Evolutionary conservation across 2,113 vertebrate species (phyloP).

Genomic region (Cettia cetti): DNA sequence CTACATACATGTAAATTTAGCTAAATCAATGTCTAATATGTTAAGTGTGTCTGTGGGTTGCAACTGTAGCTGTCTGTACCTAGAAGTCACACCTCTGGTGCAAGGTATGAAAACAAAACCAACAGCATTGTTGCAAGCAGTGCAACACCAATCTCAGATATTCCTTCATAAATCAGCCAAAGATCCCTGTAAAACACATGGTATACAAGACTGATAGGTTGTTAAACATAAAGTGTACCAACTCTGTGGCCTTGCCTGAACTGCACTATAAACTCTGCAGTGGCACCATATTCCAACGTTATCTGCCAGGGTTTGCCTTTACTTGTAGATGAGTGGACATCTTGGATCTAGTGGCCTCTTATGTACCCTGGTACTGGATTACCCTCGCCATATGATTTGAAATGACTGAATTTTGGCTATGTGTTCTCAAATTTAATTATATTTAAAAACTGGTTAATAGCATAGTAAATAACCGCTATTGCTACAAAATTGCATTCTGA

Average conservation of each 20-base stretch:
- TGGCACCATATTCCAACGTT: not conserved
- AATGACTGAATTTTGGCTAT: slow-evolving; percentile 49
- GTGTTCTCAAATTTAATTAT: slow-evolving; percentile 69
- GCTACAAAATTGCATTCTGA: slow-evolving; percentile 66
- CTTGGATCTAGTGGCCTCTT: not conserved
- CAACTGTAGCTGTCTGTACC: not conserved
- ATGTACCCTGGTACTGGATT: not conserved
- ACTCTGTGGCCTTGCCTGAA: not conserved
- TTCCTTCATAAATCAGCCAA: not conserved
- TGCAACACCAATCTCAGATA: not conserved
- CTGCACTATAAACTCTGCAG: not conserved
- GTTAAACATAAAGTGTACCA: not conserved
- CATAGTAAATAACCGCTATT: slow-evolving; percentile 73
- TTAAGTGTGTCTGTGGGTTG: not conserved
- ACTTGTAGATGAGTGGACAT: not conserved
- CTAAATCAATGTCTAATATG: not conserved
- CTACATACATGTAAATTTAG: not conserved
- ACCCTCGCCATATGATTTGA: not conserved
- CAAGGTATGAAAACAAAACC: not conserved
- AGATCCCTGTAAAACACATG: not conserved
- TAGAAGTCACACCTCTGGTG: not conserved
- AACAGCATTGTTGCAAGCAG: not conserved
- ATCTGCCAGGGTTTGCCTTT: not conserved
- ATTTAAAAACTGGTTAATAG: slow-evolving; percentile 74
- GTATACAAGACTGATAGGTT: not conserved